Conservation (phyloP, 2,888 invertebrate genomes). For the Lepidonotus clava region DNA sequence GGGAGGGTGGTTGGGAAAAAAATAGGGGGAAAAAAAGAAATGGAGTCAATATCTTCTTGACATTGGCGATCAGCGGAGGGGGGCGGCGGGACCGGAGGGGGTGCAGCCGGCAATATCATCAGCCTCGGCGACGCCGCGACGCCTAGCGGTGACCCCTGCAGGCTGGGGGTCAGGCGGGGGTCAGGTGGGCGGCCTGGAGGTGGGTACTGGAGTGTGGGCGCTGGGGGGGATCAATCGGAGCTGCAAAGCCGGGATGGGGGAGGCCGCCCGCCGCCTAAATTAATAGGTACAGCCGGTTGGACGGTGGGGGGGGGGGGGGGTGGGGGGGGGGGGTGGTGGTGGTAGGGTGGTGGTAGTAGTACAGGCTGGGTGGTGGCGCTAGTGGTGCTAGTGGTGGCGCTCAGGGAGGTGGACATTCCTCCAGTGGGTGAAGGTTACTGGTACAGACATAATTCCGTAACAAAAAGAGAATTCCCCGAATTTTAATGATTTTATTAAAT, state of each 20-base stretch:
- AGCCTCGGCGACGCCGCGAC: slow-evolving; percentile 8
- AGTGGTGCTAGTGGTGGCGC: no score
- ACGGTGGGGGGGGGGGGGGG: not conserved
- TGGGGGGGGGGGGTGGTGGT: not conserved
- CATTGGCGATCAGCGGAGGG: slow-evolving; percentile 9
- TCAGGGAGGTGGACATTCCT: no score
- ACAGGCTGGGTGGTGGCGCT: not conserved
- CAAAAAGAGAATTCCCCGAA: no score
- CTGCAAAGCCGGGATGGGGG: slow-evolving; percentile 2
- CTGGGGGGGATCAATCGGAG: slow-evolving; percentile 25
- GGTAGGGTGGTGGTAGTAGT: slow-evolving; percentile 15
- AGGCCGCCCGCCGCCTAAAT: not conserved
- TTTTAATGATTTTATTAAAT: no score
- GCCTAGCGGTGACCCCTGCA: slow-evolving; percentile 40
- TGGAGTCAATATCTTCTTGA: slow-evolving; percentile 23
- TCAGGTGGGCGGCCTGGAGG: not conserved
- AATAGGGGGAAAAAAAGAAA: not conserved
- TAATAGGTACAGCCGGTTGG: slow-evolving; percentile 4
- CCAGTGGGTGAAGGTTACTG: no score
- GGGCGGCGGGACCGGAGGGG: not conserved
- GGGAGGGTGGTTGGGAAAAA: not conserved
- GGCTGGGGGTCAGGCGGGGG: not conserved
- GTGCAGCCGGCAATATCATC: slow-evolving; percentile 33
- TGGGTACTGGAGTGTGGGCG: not conserved
- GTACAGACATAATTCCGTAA: no score